A percentile compares a stretch with the other conserved stretches of the same genome.
Conservation (phyloP, 2,888 invertebrate genomes). For the Orthosia gracilis region DNA sequence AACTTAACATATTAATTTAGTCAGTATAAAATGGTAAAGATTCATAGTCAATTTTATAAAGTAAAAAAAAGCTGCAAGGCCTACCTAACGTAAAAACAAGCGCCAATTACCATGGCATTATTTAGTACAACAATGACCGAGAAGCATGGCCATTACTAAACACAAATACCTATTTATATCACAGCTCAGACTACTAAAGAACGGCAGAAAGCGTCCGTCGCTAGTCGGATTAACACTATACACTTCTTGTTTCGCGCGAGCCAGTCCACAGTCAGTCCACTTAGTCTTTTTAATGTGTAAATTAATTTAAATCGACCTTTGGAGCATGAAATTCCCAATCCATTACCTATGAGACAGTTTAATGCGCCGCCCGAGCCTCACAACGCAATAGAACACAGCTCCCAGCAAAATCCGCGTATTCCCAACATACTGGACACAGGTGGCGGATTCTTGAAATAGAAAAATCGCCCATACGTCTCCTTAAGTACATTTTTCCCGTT, state of each 20-base stretch:
- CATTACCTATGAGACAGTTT: conserved; percentile 85
- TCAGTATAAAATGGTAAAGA: background rate
- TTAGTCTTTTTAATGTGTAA: conserved; percentile 86
- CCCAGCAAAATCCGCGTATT: conserved; percentile 76
- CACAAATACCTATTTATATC: conserved; percentile 32
- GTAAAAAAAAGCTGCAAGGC: background rate
- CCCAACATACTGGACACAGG: conserved; percentile 78
- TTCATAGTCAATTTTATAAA: background rate
- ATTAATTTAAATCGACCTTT: conserved; percentile 89
- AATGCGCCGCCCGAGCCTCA: conserved; percentile 78
- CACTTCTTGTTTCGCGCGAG: conserved; percentile 78
- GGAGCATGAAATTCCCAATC: conserved; percentile 87
- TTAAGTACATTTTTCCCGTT: conserved; percentile 77
- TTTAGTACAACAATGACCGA: conserved; percentile 21
- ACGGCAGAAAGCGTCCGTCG: conserved; percentile 68
- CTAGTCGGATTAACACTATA: conserved; percentile 84
- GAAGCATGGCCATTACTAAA: conserved; percentile 18
- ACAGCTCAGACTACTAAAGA: conserved; percentile 44
- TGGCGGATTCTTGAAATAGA: conserved; percentile 81
- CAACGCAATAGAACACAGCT: conserved; percentile 76
- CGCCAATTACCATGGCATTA: conserved; percentile 4
- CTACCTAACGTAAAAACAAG: background rate
- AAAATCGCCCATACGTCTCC: conserved; percentile 75
- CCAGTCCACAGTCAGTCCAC: conserved; percentile 76
- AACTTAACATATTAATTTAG: background rate